phyloP scores from a whole-genome alignment of 2,113 vertebrate genomes.

The Leiothrix lutea region DNA sequence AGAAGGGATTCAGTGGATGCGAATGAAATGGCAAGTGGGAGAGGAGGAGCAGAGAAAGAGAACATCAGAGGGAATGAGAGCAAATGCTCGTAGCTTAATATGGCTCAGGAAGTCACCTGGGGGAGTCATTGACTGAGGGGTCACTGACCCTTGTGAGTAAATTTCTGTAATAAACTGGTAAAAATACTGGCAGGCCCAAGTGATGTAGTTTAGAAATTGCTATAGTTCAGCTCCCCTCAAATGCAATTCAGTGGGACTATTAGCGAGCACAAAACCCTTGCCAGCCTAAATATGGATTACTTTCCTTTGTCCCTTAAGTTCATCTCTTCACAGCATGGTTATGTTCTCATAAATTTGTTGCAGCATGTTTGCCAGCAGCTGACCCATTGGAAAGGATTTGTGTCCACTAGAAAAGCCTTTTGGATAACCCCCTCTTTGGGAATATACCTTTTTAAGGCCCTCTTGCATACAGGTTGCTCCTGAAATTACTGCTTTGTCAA shows the following conservation, averaged over 20 bases:
- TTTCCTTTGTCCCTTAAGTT: slow-evolving; percentile 62
- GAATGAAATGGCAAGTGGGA: slow-evolving; percentile 3
- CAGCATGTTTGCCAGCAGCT: background rate
- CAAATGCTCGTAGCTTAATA: background rate
- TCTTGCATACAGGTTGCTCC: background rate
- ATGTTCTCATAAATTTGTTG: slow-evolving; percentile 47
- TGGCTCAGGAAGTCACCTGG: slow-evolving; percentile 25
- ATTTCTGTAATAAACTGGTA: slow-evolving; percentile 59
- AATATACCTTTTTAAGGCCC: slow-evolving; percentile 5
- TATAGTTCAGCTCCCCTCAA: slow-evolving; percentile 36
- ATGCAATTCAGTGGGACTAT: slow-evolving; percentile 46
- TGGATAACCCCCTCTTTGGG: slow-evolving; percentile 2
- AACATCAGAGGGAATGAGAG: slow-evolving; percentile 37
- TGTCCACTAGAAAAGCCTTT: slow-evolving; percentile 20
- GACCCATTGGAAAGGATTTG: slow-evolving; percentile 49
- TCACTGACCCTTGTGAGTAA: slow-evolving; percentile 66
- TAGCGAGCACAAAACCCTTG: slow-evolving; percentile 11
- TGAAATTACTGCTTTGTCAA: background rate
- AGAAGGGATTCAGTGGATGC: background rate
- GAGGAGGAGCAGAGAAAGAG: slow-evolving; percentile 28
- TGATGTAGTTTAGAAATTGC: slow-evolving; percentile 47
- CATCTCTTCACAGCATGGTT: slow-evolving; percentile 34
- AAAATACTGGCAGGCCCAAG: slow-evolving; percentile 40
- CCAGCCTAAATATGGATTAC: slow-evolving; percentile 53
- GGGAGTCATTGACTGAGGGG: slow-evolving; percentile 45